Evolutionary conservation across 2,888 invertebrate genomes (phyloP), one percentile per base, ranked within the genome.

Genomic region (Brachynemurus nebulosus): DNA sequence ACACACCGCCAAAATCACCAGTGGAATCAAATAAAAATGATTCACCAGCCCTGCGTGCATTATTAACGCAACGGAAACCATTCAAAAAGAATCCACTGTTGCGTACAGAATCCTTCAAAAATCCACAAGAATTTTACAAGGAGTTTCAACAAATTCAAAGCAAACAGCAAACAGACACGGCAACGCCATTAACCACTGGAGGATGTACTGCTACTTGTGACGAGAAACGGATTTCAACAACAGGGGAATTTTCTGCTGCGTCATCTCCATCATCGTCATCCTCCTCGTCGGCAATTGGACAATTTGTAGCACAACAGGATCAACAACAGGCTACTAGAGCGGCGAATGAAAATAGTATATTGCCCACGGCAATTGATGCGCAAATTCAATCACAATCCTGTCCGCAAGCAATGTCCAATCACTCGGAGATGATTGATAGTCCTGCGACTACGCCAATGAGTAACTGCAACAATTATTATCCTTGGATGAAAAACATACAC

Each of bases 401-500:
- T 20, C 18, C 33, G n/a, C 12, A 12, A n/a, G 20, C 9, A 21
- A 33, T n/a, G n/a, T n/a, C 18, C 14, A 35, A 34, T 17, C 42
- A 46, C 38, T 43, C 45, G 45, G 45, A 42, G 30, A 34, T 45
- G 37, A 38, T 11, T 42, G 23, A 40, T 3, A 47, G 40, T 19
- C 8, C 7, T n/a, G 20, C n/a, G n/a, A n/a, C n/a, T n/a, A n/a
- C n/a, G n/a, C n/a, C n/a, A n/a, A n/a, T n/a, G n/a, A n/a, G n/a
- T n/a, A n/a, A n/a, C n/a, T n/a, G n/a, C n/a, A n/a, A 18, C 2
- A 20, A 11, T 37, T 64, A 61, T 53, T 70, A 72, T 57, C 74
- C 75, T 0, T 76, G 76, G 75, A 76, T 76, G 75, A 75, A 74
- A 53, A 66, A 65, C 52, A 57, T 64, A 42, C 61, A 62, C 54